Evolutionary conservation across 2,113 vertebrate species (phyloP), one percentile per base, ranked within the genome.

Genomic region (Sakesphorus luctuosus): DNA sequence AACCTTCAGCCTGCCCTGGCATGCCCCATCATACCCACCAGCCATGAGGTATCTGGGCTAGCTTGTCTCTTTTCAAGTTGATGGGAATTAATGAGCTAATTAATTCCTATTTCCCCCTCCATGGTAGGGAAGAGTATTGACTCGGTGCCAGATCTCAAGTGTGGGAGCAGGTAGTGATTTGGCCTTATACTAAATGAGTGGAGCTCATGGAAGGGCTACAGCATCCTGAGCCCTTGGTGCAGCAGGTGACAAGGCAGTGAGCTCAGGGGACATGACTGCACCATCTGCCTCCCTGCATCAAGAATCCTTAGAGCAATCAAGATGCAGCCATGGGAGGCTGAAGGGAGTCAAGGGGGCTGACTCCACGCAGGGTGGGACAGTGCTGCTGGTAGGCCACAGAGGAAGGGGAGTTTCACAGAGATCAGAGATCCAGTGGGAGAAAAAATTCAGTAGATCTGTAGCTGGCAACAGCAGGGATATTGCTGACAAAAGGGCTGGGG

Each of bases 211-310:
- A 20, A 61, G 56, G n/a, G 35, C 38, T 33, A 5, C 78, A 73
- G 61, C 44, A n/a, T 8, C 36, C 31, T 0, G 0, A 56, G 11
- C 12, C n/a, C 21, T 14, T 2, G 2, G 33, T 14, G 24, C 52
- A 83, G 44, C 58, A 65, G 18, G 13, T 13, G 19, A 66, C 28
- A 49, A 28, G 47, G 31, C 55, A 79, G 38, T 0, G 1, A 88
- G 29, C 78, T 19, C 43, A 13, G 23, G 29, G 38, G 12, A 69
- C 11, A 66, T 67, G 11, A 18, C 11, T 47, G 43, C n/a, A 89
- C 52, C 11, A 4, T 33, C 75, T 52, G 8, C 11, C 46, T 50
- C 18, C 21, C 49, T 40, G 26, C 24, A 33, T 29, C 40, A 19
- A 4, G 20, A 53, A 19, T 44, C n/a, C 38, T 2, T 6, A 50